phyloP scores from a whole-genome alignment of 2,797 vertebrate genomes.

The Cyclopterus lumpus region DNA sequence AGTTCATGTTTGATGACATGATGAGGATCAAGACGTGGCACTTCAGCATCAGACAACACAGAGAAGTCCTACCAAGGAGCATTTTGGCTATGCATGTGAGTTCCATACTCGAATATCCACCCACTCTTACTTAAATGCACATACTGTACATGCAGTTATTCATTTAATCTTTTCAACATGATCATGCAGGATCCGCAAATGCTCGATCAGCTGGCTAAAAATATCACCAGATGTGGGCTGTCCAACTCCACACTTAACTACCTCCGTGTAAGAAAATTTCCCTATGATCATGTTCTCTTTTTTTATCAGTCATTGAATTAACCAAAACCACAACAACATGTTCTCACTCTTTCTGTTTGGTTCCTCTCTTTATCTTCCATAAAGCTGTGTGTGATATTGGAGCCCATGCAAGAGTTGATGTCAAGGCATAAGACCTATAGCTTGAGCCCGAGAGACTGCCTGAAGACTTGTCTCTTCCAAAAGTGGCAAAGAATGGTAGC shows the following conservation, averaged over 20 bases:
- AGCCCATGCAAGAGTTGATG: conserved; percentile 99
- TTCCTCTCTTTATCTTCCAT: conserved; percentile 4
- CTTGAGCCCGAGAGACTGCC: conserved; percentile 98
- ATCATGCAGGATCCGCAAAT: conserved; percentile 93
- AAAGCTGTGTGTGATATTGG: conserved; percentile 98
- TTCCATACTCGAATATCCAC: conserved; percentile 28
- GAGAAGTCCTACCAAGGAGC: conserved; percentile 97
- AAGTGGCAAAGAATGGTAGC: conserved; percentile 99
- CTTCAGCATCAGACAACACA: conserved; percentile 99
- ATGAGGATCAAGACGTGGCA: conserved; percentile 99
- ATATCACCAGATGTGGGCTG: conserved; percentile 98
- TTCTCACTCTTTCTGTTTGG: neutral
- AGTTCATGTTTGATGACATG: conserved; percentile 99
- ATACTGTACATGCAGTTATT: neutral
- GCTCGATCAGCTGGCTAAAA: conserved; percentile 99
- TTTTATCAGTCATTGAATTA: neutral
- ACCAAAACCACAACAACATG: neutral
- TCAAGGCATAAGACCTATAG: conserved; percentile 99
- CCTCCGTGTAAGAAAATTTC: conserved; percentile 93
- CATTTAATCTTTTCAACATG: neutral
- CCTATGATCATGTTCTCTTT: neutral
- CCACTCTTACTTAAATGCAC: neutral
- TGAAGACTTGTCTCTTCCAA: conserved; percentile 99
- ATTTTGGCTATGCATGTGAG: conserved; percentile 99
- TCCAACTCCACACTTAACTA: conserved; percentile 99